Evolutionary conservation across 2,113 vertebrate species (phyloP).

Genomic region (Falcunculus frontatus): DNA sequence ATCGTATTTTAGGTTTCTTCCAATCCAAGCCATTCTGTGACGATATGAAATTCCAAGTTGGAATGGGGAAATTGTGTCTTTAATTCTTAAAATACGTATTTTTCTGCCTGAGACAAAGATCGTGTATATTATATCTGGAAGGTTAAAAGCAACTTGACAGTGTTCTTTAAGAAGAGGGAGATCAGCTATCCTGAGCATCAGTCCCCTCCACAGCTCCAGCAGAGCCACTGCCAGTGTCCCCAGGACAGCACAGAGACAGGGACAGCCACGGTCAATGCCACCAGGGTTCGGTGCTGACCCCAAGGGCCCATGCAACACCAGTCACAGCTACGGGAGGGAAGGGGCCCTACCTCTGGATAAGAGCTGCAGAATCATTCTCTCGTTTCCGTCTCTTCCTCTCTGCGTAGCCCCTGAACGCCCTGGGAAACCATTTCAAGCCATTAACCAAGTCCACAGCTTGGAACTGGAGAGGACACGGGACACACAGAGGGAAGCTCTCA

Average conservation of each 20-base stretch:
- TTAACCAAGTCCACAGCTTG: slow-evolving; percentile 65
- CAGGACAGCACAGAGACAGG: slow-evolving; percentile 52
- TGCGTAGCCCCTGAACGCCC: slow-evolving; percentile 95
- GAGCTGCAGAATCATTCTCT: slow-evolving; percentile 86
- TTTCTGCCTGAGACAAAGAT: neutral
- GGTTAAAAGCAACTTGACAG: neutral
- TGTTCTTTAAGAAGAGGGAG: neutral
- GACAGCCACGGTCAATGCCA: neutral
- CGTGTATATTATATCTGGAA: neutral
- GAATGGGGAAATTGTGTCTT: neutral
- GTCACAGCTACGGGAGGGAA: slow-evolving; percentile 61
- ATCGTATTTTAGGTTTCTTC: neutral
- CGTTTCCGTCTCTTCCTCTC: slow-evolving; percentile 95
- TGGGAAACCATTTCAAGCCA: slow-evolving; percentile 81
- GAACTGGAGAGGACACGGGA: slow-evolving; percentile 21
- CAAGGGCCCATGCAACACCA: slow-evolving; percentile 38
- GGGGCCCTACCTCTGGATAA: slow-evolving; percentile 92
- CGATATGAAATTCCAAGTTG: neutral
- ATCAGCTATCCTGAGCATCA: neutral
- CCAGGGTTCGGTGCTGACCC: neutral
- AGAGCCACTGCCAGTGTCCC: neutral
- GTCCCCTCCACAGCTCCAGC: neutral
- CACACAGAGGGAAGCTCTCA: slow-evolving; percentile 1
- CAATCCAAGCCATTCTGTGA: neutral
- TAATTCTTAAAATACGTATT: neutral